Evolutionary conservation across 2,113 vertebrate genomes (phyloP).

Genomic region (Terrapene triunguis): DNA sequence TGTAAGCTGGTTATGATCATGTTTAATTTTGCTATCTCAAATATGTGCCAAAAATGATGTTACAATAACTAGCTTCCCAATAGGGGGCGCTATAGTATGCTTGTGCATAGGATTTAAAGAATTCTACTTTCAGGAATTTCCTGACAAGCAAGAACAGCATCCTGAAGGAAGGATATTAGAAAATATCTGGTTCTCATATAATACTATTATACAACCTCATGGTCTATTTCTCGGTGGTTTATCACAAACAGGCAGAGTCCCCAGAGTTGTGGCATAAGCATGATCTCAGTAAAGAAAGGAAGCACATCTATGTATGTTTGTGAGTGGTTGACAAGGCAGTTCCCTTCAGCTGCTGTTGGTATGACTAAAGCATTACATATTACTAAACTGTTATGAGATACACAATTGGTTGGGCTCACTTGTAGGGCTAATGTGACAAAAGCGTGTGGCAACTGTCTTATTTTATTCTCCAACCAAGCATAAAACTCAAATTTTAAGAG

Average conservation of each 20-base stretch:
- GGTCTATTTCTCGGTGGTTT: background rate
- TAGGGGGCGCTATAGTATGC: background rate
- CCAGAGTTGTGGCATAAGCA: background rate
- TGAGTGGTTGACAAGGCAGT: background rate
- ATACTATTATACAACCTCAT: background rate
- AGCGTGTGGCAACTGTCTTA: background rate
- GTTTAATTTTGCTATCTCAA: background rate
- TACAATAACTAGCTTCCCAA: background rate
- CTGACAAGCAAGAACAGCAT: background rate
- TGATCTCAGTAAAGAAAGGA: background rate
- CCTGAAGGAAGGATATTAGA: background rate
- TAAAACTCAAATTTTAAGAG: slow-evolving; percentile 60
- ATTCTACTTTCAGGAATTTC: background rate
- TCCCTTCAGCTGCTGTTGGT: background rate
- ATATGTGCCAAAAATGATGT: background rate
- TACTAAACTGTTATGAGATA: slow-evolving; percentile 28
- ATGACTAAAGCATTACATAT: background rate
- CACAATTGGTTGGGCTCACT: slow-evolving; percentile 8
- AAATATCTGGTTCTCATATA: background rate
- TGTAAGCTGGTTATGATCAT: background rate
- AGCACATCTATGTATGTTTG: background rate
- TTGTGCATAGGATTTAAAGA: background rate
- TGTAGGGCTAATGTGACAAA: slow-evolving; percentile 32
- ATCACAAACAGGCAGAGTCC: background rate
- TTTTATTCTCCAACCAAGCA: slow-evolving; percentile 61